Conservation (phyloP, 1,140 invertebrate genomes). For the Drosophila biarmipes region DNA sequence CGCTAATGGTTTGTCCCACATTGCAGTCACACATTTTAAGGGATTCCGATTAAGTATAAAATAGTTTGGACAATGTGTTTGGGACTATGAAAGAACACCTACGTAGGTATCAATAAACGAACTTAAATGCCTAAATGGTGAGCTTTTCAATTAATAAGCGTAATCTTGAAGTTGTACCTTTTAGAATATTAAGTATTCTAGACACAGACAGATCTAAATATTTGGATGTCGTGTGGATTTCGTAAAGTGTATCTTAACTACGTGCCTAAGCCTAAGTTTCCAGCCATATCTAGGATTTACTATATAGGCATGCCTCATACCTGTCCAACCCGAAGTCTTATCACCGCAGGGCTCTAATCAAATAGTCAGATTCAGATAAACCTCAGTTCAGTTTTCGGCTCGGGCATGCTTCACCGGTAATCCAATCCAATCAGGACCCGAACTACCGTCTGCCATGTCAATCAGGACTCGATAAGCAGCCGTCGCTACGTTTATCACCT, state of each 20-base stretch:
- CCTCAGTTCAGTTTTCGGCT: slow-evolving; percentile 1
- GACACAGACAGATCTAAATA: too few relatives aligned
- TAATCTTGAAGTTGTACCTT: too few relatives aligned
- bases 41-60: not conserved
- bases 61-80: not conserved
- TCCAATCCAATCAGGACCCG: slow-evolving; percentile 38
- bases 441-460: slow-evolving; percentile 53
- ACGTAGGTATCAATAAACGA: too few relatives aligned
- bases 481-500: slow-evolving; percentile 60
- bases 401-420: slow-evolving; percentile 23
- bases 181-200: too few relatives aligned
- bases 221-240: not conserved
- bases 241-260: not conserved
- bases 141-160: too few relatives aligned
- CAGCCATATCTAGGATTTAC: slow-evolving; percentile 8
- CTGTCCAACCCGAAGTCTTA: slow-evolving; percentile 26
- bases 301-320: slow-evolving; percentile 10
- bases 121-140: too few relatives aligned
- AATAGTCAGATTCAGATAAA: slow-evolving; percentile 54
- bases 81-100: too few relatives aligned
- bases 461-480: slow-evolving; percentile 59
- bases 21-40: not conserved
- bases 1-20: slow-evolving; percentile 40
- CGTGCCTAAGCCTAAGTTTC: slow-evolving; percentile 30
- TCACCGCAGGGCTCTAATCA: slow-evolving; percentile 22